Base-by-base conservation (phyloP, 2,888 invertebrate genomes). In the Caenorhabditis imperialis region DNA sequence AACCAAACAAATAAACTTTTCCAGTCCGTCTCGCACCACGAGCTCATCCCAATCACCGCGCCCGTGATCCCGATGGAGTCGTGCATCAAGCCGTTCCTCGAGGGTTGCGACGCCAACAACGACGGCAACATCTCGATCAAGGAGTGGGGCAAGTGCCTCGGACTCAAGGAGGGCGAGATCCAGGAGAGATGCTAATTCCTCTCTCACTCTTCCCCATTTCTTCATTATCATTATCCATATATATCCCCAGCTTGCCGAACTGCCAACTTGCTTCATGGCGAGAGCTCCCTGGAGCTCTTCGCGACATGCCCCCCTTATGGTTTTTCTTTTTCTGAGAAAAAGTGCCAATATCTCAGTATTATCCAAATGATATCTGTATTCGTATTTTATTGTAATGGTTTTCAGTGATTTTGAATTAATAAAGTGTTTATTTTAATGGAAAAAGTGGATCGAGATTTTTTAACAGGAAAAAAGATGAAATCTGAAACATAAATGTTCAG, bases 1-100 rank as follows among this genome's bases (percentile, higher is more conserved):
- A n/a, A n/a, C n/a, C n/a, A n/a, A n/a, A n/a, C n/a, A n/a, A n/a
- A n/a, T 3, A 37, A 37, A 37, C 12, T n/a, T 14, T 76, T 78
- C 16, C 75, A 81, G 79, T 71, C 78, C 78, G 94, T 98, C 45
- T 95, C 95, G 25, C 92, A 94, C 38, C 95, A 96, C 91, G 97
- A 98, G 90, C 91, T 98, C 88, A 96, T 96, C 91, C 96, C 96
- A 58, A 94, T 96, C 89, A 92, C 95, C 74, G 96, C 96, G 54
- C 95, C 96, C 2, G 91, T 98, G 78, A 93, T 96, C 92, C 92
- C 96, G 37, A 92, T 98, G 90, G 98, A 98, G 90, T 96, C 96
- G 89, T 98, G 98, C 91, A 96, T 97, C 90, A 94, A 94, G 74
- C 81, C 81, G 44, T 97, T 97, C 92, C 92, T 97, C 78, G 93